Base-by-base conservation (phyloP, 2,113 vertebrate genomes). In the Melanerpes formicivorus region DNA sequence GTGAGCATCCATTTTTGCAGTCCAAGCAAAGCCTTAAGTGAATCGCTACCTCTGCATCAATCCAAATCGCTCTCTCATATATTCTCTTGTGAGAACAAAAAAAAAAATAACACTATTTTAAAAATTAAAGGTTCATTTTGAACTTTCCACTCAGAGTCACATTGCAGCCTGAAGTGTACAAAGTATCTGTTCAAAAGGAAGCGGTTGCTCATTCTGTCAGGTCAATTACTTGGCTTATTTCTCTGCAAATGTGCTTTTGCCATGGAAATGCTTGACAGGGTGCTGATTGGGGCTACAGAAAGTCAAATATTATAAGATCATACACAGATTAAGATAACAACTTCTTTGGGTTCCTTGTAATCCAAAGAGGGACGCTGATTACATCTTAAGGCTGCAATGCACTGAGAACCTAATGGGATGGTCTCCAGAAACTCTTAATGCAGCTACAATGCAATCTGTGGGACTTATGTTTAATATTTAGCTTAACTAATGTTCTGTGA, bases 401-500 rank as follows among this genome's bases (percentile, higher is more conserved):
- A 50, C 42, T 74, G 67, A 85, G 78, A 74, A 91, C 16, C 7
- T 54, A 90, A 59, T 34, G 81, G 79, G 76, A 89, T 72, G 25
- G 59, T 88, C 79, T 95, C 69, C 90, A 87, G 79, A 92, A 94
- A 86, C 54, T 75, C 81, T 74, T 85, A 77, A 85, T 65, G 79
- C 0, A 0, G 48, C 34, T 79, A 84, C 84, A 83, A 62, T 18
- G 52, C 76, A 83, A 69, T 85, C 88, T 88, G 82, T 78, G 58
- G 27, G 82, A 85, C 82, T 93, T 85, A 70, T 91, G 90, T 96
- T 96, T 96, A 95, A 91, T 86, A 93, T 90, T 91, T 44, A 75
- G 56, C 62, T 80, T 95, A 95, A 93, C 67, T 85, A 93, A 94
- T 94, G 92, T 95, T 95, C 87, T 96, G 95, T 90, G 96, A 96